Evolutionary conservation across 1,140 invertebrate genomes (phyloP).

Genomic region (Formica selysi): DNA sequence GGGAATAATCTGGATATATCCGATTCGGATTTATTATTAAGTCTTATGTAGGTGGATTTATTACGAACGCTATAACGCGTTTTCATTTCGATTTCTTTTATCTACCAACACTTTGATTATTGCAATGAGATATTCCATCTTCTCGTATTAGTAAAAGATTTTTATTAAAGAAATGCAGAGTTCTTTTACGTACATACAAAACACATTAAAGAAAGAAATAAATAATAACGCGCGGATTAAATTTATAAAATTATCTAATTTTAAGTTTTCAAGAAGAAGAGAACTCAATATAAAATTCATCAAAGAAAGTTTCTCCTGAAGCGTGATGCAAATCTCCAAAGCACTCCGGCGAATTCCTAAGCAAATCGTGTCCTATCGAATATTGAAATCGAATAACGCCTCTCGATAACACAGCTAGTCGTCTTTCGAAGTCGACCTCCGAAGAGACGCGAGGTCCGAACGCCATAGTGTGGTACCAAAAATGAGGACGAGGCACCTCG

Average conservation of each 20-base stretch:
- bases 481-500: constrained; percentile 78
- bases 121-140: background rate
- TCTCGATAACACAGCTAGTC: constrained; percentile 32
- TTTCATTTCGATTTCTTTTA: background rate
- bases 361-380: constrained; percentile 44
- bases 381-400: constrained; percentile 50
- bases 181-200: too few relatives aligned
- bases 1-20: background rate
- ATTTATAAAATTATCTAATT: background rate
- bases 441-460: constrained; percentile 35
- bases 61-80: background rate
- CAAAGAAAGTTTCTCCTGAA: background rate
- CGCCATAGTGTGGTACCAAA: constrained; percentile 73
- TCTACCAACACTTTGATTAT: background rate
- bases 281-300: background rate
- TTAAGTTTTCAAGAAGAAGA: background rate
- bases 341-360: constrained; percentile 36
- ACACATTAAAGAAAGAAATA: background rate
- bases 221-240: too few relatives aligned
- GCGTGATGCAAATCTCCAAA: constrained; percentile 17
- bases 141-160: background rate
- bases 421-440: constrained; percentile 54
- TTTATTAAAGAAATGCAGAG: too few relatives aligned
- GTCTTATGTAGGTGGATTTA: background rate
- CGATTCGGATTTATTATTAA: background rate